A percentile compares a stretch with the other conserved stretches of the same genome.
These are phyloP conservation scores for Celastrina argiolus DNA, from an alignment of 2,888 invertebrate species.

Conservation along the genomic window DNA sequence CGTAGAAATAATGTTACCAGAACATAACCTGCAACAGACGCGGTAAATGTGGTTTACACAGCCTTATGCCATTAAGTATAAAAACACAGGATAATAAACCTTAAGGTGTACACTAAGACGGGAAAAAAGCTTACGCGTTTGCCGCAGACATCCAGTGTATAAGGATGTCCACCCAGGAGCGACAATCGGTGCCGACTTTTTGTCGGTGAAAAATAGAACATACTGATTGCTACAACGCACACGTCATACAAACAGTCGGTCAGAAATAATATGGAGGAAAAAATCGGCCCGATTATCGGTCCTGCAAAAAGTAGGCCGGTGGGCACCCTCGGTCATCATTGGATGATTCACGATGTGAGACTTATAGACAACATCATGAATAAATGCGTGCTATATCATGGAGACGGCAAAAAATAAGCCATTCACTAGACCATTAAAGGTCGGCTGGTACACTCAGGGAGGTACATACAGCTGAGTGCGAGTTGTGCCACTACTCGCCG, in stretches of 20 bases:
- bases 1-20: not conserved
- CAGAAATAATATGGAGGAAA: no score
- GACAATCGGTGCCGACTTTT: no score
- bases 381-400: constrained; percentile 35
- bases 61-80: not conserved
- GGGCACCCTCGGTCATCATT: no score
- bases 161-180: no score
- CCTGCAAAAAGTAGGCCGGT: no score
- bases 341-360: constrained; percentile 21
- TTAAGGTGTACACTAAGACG: not conserved
- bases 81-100: not conserved
- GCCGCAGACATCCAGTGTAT: not conserved
- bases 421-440: constrained; percentile 60
- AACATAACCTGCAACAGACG: not conserved
- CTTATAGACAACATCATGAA: constrained; percentile 27
- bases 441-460: constrained; percentile 39
- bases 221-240: no score
- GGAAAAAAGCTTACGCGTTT: not conserved
- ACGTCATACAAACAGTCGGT: no score
- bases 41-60: not conserved
- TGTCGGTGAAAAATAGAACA: no score
- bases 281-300: no score
- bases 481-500: no score
- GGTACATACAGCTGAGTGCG: no score
- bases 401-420: constrained; percentile 41